Evolutionary conservation across 2,113 vertebrate genomes (phyloP).

Genomic region (Pardalotus punctatus): DNA sequence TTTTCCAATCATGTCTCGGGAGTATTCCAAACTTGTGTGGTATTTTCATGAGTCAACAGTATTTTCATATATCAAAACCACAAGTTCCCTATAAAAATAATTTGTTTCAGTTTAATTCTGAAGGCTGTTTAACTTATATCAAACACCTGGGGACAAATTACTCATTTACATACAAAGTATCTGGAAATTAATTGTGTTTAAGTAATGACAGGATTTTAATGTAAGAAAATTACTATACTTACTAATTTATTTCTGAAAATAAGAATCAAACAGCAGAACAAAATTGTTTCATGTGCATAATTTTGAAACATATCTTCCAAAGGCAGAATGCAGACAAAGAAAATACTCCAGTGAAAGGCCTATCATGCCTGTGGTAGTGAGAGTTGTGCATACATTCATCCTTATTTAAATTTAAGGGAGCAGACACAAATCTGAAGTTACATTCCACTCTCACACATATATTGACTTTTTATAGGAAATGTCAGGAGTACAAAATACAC

Average conservation of each 20-base stretch:
- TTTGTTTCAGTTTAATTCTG: neutral
- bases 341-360: neutral
- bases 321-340: neutral
- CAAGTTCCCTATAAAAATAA: neutral
- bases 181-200: neutral
- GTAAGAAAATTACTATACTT: neutral
- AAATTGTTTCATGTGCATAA: neutral
- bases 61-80: neutral
- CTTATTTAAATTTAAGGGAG: neutral
- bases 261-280: neutral
- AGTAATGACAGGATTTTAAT: neutral
- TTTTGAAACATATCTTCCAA: neutral
- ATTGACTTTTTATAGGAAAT: neutral
- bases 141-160: neutral
- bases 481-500: neutral
- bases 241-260: neutral
- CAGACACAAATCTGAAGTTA: neutral
- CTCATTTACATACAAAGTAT: neutral
- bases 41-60: neutral
- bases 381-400: neutral
- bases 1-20: neutral
- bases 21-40: neutral
- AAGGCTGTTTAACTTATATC: neutral
- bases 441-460: neutral
- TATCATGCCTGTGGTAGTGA: neutral